Evolutionary conservation across 2,113 vertebrate species (phyloP), one percentile per base, ranked within the genome.

Genomic region (Phrynocephalus versicolor): DNA sequence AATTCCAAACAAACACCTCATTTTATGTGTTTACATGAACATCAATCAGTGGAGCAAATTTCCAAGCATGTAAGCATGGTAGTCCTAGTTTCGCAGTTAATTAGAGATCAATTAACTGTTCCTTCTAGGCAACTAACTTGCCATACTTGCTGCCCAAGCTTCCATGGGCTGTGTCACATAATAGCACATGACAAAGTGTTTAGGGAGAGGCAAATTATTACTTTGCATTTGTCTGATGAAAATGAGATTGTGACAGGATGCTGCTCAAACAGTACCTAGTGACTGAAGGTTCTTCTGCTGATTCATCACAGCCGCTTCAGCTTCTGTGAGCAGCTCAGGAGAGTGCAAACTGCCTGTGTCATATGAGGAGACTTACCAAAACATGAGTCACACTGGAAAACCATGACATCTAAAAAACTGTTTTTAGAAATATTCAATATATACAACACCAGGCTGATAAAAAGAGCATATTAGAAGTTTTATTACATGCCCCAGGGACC

Each of bases 111-210:
- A 37, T 2, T 85, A n/a, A 67, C 27, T 57, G 80, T 74, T 86
- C 78, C 60, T 81, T 86, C 60, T 86, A 58, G 69, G 41, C 69
- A 86, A 30, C 71, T 73, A 85, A 18, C 77, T 65, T 74, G 78
- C 78, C 58, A 81, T 81, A 80, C 84, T 58, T 81, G 84, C n/a
- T 64, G 15, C 4, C 35, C 78, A 74, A 79, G 84, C 70, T 81
- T 74, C 70, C 39, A 33, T 55, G 73, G 64, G 30, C n/a, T 64
- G 16, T 80, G 77, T 80, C 33, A 81, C 60, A 74, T 81, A 35
- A 75, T 23, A 21, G 25, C 69, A 67, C 23, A 74, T 55, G 60
- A 74, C 39, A 15, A 35, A 57, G 39, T 64, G 30, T 51, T 58
- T 80, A 39, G 39, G 60, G 51, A 80, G n/a, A 51, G 41, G 41